Conservation (phyloP, 2,888 invertebrate genomes). For the Eugnorisma glareosa region DNA sequence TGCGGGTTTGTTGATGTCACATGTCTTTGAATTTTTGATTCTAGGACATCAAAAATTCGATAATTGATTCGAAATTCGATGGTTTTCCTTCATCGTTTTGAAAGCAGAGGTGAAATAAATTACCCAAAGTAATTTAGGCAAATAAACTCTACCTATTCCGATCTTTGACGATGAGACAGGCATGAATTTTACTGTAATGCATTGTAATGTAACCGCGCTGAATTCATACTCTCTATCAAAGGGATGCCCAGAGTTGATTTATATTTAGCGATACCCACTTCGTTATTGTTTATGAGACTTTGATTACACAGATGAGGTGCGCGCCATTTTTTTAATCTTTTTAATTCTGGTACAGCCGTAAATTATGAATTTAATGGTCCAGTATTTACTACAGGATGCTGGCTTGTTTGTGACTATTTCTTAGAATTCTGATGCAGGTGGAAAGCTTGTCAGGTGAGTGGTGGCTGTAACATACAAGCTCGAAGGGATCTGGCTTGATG, state of each 20-base stretch:
- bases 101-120: too few relatives aligned
- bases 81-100: too few relatives aligned
- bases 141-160: not conserved
- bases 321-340: constrained; percentile 37
- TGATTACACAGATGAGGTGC: constrained; percentile 50
- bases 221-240: constrained; percentile 34
- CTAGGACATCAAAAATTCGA: too few relatives aligned
- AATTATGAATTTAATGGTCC: constrained; percentile 47
- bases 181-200: not conserved
- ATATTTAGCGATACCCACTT: constrained; percentile 47
- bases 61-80: too few relatives aligned
- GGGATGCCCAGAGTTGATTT: constrained; percentile 42
- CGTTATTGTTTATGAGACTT: constrained; percentile 61
- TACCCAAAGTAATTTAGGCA: too few relatives aligned
- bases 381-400: constrained; percentile 42
- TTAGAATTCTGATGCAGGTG: constrained; percentile 33
- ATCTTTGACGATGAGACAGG: not conserved
- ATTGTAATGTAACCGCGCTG: not conserved
- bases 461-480: not conserved
- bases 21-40: too few relatives aligned
- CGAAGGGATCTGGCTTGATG: not conserved
- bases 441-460: constrained; percentile 13
- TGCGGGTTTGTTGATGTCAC: too few relatives aligned
- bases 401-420: constrained; percentile 54
- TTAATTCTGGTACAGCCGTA: constrained; percentile 35